Conservation (phyloP, 2,113 vertebrate species). For the Prunella fulvescens region DNA sequence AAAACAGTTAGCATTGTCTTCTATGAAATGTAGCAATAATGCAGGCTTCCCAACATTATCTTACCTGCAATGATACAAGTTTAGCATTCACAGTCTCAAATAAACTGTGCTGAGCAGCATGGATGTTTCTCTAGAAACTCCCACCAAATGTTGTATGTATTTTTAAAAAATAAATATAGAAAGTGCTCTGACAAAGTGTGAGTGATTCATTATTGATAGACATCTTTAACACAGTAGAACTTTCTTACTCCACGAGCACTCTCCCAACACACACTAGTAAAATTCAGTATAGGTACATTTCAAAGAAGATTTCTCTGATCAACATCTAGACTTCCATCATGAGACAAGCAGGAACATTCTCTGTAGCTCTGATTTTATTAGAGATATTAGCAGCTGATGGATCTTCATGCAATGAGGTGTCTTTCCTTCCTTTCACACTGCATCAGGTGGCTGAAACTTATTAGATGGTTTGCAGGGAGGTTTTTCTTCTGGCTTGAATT, state of each 20-base stretch:
- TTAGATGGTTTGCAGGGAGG: neutral
- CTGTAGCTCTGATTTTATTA: neutral
- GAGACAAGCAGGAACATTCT: neutral
- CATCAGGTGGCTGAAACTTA: neutral
- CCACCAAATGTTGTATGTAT: neutral
- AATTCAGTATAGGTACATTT: neutral
- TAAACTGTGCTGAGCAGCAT: neutral
- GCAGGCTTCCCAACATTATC: neutral
- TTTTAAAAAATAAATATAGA: neutral
- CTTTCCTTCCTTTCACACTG: neutral
- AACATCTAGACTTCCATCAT: neutral
- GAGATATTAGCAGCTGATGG: neutral
- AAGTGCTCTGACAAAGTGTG: neutral
- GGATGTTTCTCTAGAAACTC: neutral
- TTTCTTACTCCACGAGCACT: neutral
- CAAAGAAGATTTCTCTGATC: neutral
- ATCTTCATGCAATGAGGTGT: neutral
- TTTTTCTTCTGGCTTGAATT: neutral
- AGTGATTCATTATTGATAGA: neutral
- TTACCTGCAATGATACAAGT: neutral
- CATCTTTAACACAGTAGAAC: fast-evolving
- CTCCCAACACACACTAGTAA: neutral
- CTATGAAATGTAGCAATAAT: neutral
- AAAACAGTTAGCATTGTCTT: neutral
- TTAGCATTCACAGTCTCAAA: neutral